Base-by-base conservation (phyloP, 2,797 vertebrate species). In the Coluber constrictor region DNA sequence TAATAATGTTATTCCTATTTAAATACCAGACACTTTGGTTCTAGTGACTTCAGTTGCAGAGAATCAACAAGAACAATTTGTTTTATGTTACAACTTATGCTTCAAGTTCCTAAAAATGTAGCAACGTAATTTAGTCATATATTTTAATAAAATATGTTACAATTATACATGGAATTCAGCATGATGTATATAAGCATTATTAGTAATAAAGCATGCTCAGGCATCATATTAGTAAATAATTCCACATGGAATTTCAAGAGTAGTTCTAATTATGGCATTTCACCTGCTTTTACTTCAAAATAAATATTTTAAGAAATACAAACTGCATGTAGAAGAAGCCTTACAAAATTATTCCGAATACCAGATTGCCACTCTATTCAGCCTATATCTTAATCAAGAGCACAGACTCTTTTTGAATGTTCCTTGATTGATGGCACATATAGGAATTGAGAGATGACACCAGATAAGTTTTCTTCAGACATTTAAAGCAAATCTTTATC, bases 191-290 rank as follows among this genome's bases (percentile, higher is more conserved):
- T 89, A 55, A 61, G 13, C 29, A 83, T 89, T 83, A 0, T 90
- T 93, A 92, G 92, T 94, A 92, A 63, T 92, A 12, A 51, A 89
- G 54, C 4, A 0, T 86, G 90, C 27, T 87, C 32, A 43, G 29
- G 56, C 57, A 63, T 94, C 92, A 3, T 6, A 91, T n/a, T 12
- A 91, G 16, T n/a, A 91, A 91, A 63, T 51, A 10, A n/a, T n/a
- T 54, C 15, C 18, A 91, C 1, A 43, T 88, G 0, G 83, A 20
- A 60, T 93, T 94, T 59, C 51, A 25, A 57, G 63, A 63, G 15
- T 70, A n/a, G 10, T 55, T 29, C 61, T n/a, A 54, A 37, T 25
- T 37, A 5, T 9, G 11, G 27, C 7, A 27, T 60, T 61, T 55
- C 12, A 43, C 29, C 37, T 92, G 32, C 86, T 25, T 60, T 59